A percentile compares a stretch with the other conserved stretches of the same genome.
Evolutionary conservation across 2,113 vertebrate genomes (phyloP).

Genomic region (Gallinago jamesoni): DNA sequence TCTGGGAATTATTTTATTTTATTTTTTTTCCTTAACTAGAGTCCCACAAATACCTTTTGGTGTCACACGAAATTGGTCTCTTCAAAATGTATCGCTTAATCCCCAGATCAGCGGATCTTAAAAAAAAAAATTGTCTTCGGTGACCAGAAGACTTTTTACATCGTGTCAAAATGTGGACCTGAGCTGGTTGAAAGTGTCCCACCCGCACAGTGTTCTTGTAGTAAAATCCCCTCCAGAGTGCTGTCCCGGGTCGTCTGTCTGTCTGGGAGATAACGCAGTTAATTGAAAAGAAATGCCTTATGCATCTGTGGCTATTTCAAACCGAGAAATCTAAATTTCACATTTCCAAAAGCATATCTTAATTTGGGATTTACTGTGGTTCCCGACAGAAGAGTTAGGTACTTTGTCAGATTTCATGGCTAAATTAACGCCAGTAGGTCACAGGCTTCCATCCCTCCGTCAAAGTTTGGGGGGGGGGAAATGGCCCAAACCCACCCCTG

Average conservation of each 20-base stretch:
- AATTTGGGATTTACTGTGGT: not conserved
- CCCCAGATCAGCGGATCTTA: not conserved
- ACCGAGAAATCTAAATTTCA: not conserved
- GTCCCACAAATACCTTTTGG: constrained; percentile 48
- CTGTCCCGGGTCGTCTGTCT: not conserved
- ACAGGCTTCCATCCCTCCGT: not conserved
- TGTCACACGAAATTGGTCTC: not conserved
- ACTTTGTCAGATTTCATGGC: not conserved
- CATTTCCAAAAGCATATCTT: not conserved
- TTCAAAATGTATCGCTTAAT: not conserved
- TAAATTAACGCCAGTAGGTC: not conserved
- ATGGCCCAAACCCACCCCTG: not conserved
- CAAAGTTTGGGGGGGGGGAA: not conserved
- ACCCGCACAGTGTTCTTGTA: rapidly evolving
- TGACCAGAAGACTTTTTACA: not conserved
- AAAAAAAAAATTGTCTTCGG: not conserved
- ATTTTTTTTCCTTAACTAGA: constrained; percentile 27
- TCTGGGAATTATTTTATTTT: constrained; percentile 28
- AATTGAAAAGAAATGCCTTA: not conserved
- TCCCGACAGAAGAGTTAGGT: not conserved
- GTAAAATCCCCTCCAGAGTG: not conserved
- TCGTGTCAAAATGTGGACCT: not conserved
- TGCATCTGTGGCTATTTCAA: not conserved
- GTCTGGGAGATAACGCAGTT: not conserved
- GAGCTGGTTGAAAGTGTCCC: constrained; percentile 14